Evolutionary conservation across 2,113 vertebrate species (phyloP).

Genomic region (Bos indicus): DNA sequence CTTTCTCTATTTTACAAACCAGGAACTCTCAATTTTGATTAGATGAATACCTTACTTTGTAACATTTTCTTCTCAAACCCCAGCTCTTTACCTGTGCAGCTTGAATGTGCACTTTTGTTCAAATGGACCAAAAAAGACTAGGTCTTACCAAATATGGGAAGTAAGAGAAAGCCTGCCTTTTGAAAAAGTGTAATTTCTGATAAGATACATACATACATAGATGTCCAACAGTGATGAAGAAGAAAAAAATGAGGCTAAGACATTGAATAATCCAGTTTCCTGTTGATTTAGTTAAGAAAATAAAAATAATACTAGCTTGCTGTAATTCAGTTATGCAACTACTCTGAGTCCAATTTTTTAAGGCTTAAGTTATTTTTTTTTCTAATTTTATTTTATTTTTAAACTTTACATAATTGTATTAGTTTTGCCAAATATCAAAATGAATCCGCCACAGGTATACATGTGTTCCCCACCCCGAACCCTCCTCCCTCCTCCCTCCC

Average conservation of each 20-base stretch:
- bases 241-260: not conserved
- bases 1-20: not conserved
- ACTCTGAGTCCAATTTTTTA: not conserved
- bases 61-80: not conserved
- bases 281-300: slow-evolving; percentile 38
- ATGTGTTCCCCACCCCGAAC: no score
- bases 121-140: not conserved
- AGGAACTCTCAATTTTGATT: not conserved
- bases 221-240: slow-evolving; percentile 22
- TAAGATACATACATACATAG: slow-evolving; percentile 45
- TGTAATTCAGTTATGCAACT: not conserved
- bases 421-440: no score
- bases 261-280: not conserved
- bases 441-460: no score
- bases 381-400: no score
- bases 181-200: slow-evolving; percentile 54
- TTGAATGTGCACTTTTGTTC: not conserved
- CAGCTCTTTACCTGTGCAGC: not conserved
- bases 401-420: no score
- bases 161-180: not conserved
- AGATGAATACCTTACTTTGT: not conserved
- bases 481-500: no score
- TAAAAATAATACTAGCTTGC: not conserved
- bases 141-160: not conserved
- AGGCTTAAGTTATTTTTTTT: not conserved